Percentiles rank a stretch among this genome's conserved stretches.
Conservation (phyloP, 2,797 vertebrate genomes). For the Notamacropus eugenii region DNA sequence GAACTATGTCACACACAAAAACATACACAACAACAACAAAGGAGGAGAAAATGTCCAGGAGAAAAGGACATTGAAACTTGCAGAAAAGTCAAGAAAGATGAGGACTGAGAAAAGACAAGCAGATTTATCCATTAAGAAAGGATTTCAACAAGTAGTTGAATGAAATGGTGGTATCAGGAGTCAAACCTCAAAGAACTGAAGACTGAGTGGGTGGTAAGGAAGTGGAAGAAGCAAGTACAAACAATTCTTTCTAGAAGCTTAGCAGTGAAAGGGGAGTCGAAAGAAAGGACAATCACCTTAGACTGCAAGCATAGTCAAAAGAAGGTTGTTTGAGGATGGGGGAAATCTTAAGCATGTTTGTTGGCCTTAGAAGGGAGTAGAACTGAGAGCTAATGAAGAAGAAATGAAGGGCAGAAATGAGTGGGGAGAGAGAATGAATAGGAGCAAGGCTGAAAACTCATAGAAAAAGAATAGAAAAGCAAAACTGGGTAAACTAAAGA, state of each 20-base stretch:
- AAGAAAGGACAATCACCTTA: not conserved
- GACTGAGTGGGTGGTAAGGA: not conserved
- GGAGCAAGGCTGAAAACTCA: not conserved
- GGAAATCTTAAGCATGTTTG: not conserved
- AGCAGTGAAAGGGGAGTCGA: not conserved
- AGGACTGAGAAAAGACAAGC: not conserved
- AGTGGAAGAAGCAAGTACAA: not conserved
- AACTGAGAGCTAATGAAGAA: not conserved
- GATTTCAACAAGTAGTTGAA: not conserved
- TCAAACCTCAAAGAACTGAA: not conserved
- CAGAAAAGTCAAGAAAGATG: not conserved
- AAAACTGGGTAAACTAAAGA: not conserved
- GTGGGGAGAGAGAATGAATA: not conserved
- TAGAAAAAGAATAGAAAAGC: not conserved
- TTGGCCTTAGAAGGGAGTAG: not conserved
- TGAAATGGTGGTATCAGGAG: not conserved
- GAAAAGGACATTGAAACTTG: not conserved
- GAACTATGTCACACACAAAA: not conserved
- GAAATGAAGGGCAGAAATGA: not conserved
- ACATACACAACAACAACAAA: not conserved
- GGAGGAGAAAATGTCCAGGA: not conserved
- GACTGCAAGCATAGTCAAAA: not conserved
- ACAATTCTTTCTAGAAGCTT: not conserved
- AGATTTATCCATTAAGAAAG: not conserved
- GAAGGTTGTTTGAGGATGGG: not conserved